Base-by-base conservation (phyloP, 2,113 vertebrate genomes). In the Microcebus lehilahytsara region DNA sequence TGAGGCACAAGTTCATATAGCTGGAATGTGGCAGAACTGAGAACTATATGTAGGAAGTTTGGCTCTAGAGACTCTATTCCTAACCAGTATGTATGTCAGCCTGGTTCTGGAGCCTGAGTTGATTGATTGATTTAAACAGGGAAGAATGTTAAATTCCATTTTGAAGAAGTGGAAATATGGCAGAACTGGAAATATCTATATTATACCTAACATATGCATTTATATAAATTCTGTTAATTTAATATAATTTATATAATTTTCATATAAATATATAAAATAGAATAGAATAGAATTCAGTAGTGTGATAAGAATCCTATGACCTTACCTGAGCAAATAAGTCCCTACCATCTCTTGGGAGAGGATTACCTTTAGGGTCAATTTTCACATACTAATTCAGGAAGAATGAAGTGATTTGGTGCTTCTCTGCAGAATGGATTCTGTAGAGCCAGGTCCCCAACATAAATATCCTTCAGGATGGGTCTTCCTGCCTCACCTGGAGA, bases 401-500 rank as follows among this genome's bases (percentile, higher is more conserved):
- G 12, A 93, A 89, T 25, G 3, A 93, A 19, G 67, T 85, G 80
- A 93, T 34, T 5, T 11, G 8, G 79, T 81, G 71, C 34, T 89
- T 96, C 51, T 14, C 7, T 46, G 8, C 46, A 46, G 92, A 95
- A 91, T 85, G 66, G 85, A 67, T 90, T 85, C 20, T 77, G 71
- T 89, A 85, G 58, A 62, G 3, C 0, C 0, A 20, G n/a, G 58
- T 80, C 64, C 32, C 74, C 66, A 7, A 46, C 69, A 80, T 25
- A 89, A 97, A 89, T n/a, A 6, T n/a, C 27, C 58, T 95, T 95
- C 86, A 46, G 85, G 56, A 78, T 58, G 53, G 40, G 19, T 96
- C 93, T 90, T 96, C 95, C 81, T 77, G 51, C 34, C 67, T 97
- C 87, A 98, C 51, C 95, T 62, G 74, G 93, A 96, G 86, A 92